These are phyloP conservation scores for Morpho deidamia DNA, from an alignment of 2,888 invertebrate genomes.

Conservation along the genomic window DNA sequence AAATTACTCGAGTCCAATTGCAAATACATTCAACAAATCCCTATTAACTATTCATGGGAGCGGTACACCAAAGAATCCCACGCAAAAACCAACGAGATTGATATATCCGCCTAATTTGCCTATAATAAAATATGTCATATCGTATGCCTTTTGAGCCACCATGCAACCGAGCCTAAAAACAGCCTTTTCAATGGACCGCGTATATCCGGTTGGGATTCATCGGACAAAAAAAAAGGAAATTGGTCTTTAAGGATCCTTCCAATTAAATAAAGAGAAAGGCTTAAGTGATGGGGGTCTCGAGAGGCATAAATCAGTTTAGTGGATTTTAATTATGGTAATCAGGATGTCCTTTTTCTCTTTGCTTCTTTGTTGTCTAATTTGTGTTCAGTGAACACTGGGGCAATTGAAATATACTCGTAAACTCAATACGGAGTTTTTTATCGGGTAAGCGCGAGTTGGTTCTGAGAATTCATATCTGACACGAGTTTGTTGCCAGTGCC, in stretches of 20 bases:
- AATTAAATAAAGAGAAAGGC: constrained; percentile 60
- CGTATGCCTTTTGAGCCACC: constrained; percentile 55
- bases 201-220: constrained; percentile 62
- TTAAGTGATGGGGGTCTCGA: constrained; percentile 62
- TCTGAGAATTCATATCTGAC: neutral
- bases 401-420: constrained; percentile 34
- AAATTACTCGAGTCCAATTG: constrained; percentile 31
- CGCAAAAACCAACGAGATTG: constrained; percentile 56
- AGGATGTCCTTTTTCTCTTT: constrained; percentile 43
- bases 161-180: constrained; percentile 63
- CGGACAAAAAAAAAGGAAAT: constrained; percentile 54
- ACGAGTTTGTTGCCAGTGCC: too few species aligned
- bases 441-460: constrained; percentile 12
- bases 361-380: constrained; percentile 42
- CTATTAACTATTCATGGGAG: constrained; percentile 51
- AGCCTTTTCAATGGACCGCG: constrained; percentile 55
- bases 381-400: constrained; percentile 29
- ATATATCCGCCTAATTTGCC: constrained; percentile 76
- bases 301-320: constrained; percentile 49
- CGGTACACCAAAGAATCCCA: constrained; percentile 36
- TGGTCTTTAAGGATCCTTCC: constrained; percentile 56
- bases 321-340: constrained; percentile 49
- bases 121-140: constrained; percentile 75
- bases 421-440: constrained; percentile 17
- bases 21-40: constrained; percentile 26